These are phyloP conservation scores for Blastomussa wellsi DNA, from an alignment of 92 coral and sea anemone genomes.

Conservation along the genomic window DNA sequence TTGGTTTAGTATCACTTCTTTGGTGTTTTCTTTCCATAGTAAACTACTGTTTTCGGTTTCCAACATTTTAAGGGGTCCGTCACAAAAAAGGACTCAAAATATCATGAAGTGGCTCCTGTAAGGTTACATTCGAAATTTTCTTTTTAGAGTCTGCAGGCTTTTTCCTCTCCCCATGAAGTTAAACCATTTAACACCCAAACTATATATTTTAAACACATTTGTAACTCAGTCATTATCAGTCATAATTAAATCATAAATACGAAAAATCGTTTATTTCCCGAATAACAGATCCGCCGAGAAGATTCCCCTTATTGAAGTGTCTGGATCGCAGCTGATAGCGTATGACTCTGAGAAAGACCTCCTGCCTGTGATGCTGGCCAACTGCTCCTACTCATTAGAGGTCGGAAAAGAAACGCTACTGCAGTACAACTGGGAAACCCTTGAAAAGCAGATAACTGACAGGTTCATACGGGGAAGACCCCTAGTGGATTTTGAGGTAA, in stretches of 20 bases:
- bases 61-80: too few species aligned
- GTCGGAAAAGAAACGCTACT: conserved; percentile 63
- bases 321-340: conserved; percentile 70
- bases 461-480: conserved; percentile 60
- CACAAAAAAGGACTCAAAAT: too few species aligned
- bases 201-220: neutral
- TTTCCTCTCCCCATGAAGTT: too few species aligned
- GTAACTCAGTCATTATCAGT: neutral
- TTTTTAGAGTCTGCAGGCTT: too few species aligned
- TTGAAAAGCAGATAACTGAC: conserved; percentile 53
- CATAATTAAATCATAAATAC: neutral
- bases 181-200: neutral
- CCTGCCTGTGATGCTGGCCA: conserved; percentile 72
- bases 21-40: too few species aligned
- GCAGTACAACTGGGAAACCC: conserved; percentile 56
- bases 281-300: conserved; percentile 33
- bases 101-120: too few species aligned
- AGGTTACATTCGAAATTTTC: neutral
- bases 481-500: conserved; percentile 30
- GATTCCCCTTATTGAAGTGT: conserved; percentile 58
- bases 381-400: conserved; percentile 76
- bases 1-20: too few species aligned
- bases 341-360: conserved; percentile 74
- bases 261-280: neutral
- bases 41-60: too few species aligned